Evolutionary conservation across 2,888 invertebrate genomes (phyloP), one percentile per base, ranked within the genome.

Genomic region (Clitarchus hookeri): DNA sequence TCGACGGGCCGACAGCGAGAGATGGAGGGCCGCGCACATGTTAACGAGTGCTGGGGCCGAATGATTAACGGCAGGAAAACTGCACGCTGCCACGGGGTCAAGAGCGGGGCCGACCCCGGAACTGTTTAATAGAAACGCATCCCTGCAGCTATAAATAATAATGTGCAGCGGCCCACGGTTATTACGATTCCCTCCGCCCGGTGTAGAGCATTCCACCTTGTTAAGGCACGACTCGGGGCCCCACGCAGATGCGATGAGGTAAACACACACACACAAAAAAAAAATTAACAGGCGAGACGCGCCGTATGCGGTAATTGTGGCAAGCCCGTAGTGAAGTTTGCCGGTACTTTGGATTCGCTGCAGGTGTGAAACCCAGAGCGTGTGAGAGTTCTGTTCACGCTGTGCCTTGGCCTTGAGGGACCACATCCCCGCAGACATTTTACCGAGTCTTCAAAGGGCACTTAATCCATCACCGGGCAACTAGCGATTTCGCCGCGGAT

Each of bases 61-160:
- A 65, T 65, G 65, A 65, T 65, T 65, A 65, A 65, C 65, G 65
- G n/a, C 65, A n/a, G 65, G 65, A n/a, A n/a, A 65, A 65, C 3
- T 65, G 65, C 65, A 65, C 65, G 65, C 65, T 19, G 65, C 12
- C 65, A 23, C 65, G 23, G n/a, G 65, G 65, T 65, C 65, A 23
- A 65, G 23, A n/a, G 65, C 8, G 13, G 65, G 65, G 65, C 65
- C 65, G 65, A 65, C 65, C 65, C 65, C 65, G 65, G 65, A 65
- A 65, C 65, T 65, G 65, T 65, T n/a, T 65, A 65, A 65, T 65
- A 65, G 65, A 65, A 65, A 65, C 65, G 65, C 65, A 65, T 65
- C 65, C 65, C n/a, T 65, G 65, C 65, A 65, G 65, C 65, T n/a
- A n/a, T 65, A n/a, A 65, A 65, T 65, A 65, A 65, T 65, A 65